phyloP scores from a whole-genome alignment of 2,888 invertebrate species.

The Crepidodera aurea region DNA sequence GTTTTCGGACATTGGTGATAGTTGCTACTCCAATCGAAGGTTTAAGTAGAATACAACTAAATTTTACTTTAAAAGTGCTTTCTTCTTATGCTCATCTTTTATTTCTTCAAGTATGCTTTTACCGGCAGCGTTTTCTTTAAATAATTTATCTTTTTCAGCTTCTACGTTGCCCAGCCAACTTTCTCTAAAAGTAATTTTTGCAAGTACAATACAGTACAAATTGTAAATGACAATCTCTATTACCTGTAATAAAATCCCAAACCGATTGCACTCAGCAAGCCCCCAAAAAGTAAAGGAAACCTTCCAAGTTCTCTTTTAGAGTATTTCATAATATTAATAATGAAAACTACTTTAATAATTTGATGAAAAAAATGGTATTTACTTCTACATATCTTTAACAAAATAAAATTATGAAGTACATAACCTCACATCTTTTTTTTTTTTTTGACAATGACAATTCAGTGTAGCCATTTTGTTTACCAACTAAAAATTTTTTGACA shows the following conservation, averaged over 20 bases:
- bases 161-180: slow-evolving; percentile 29
- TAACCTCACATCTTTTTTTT: too few species aligned
- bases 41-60: too few species aligned
- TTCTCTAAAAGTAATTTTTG: slow-evolving; percentile 12
- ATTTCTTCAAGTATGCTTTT: slow-evolving; percentile 20
- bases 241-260: slow-evolving; percentile 15
- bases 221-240: not conserved
- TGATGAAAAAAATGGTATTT: too few species aligned
- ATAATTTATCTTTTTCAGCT: slow-evolving; percentile 19
- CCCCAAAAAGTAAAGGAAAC: slow-evolving; percentile 13
- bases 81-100: slow-evolving; percentile 15
- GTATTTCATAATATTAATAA: slow-evolving; percentile 8
- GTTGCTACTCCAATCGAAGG: too few species aligned
- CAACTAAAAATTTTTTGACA: too few species aligned
- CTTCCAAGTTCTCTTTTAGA: not conserved
- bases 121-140: slow-evolving; percentile 19
- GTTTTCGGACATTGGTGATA: too few species aligned
- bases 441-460: too few species aligned
- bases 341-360: not conserved
- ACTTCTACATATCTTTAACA: too few species aligned
- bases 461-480: too few species aligned
- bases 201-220: not conserved
- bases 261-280: not conserved
- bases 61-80: too few species aligned
- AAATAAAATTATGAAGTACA: too few species aligned